Evolutionary conservation across 2,888 invertebrate species (phyloP).

Genomic region (Halocaridina rubra): DNA sequence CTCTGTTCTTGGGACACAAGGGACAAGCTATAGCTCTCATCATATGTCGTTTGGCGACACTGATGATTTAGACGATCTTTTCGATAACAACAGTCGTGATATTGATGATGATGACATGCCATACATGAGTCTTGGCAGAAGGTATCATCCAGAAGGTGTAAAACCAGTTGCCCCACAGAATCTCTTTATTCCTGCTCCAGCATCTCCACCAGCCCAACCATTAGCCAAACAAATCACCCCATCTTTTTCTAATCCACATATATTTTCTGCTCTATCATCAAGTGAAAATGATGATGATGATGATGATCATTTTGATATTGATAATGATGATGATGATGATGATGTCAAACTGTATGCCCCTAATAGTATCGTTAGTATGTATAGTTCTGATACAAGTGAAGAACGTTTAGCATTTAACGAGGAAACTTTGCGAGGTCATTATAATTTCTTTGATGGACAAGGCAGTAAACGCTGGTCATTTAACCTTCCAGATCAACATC

Average conservation of each 20-base stretch:
- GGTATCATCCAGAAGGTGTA: conserved; percentile 34
- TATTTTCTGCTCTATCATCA: neutral
- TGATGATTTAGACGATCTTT: conserved; percentile 15
- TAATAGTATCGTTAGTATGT: conserved; percentile 25
- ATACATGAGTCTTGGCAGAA: conserved; percentile 24
- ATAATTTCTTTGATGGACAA: conserved; percentile 54
- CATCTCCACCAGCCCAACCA: neutral
- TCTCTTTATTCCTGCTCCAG: conserved; percentile 31
- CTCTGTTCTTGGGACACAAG: neutral
- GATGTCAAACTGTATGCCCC: neutral
- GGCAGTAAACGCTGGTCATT: conserved; percentile 59
- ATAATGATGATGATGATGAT: neutral
- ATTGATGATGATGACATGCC: conserved; percentile 17
- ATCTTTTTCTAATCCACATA: conserved; percentile 11
- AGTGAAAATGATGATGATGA: neutral
- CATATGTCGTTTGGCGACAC: neutral
- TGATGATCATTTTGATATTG: neutral
- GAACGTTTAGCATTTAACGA: conserved; percentile 45
- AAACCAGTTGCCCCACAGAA: neutral
- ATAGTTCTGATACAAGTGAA: conserved; percentile 24
- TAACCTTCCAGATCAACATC: conserved; percentile 48
- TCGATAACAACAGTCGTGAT: neutral
- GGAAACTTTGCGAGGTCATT: conserved; percentile 17
- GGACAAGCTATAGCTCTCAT: conserved; percentile 15
- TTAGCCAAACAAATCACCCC: neutral